Evolutionary conservation across 2,797 vertebrate species (phyloP).

Genomic region (Sciurus vulgaris): DNA sequence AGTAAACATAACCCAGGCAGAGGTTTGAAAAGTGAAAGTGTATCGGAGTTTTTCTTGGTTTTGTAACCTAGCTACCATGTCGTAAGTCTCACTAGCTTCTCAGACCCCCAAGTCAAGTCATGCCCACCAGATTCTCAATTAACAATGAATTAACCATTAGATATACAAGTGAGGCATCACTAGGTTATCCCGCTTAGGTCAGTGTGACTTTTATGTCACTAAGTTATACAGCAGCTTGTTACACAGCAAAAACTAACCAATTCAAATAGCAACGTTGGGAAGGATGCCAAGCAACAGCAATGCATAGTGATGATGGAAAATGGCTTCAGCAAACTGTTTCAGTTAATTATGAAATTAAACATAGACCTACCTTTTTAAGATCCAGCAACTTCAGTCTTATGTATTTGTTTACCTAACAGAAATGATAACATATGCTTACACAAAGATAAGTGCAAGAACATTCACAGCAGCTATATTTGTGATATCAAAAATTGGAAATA

Average conservation of each 20-base stretch:
- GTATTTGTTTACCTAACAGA: slow-evolving; percentile 16
- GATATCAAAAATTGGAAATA: neutral
- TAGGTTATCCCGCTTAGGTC: neutral
- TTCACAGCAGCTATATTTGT: neutral
- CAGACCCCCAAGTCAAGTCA: neutral
- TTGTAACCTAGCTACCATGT: neutral
- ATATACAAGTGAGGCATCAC: neutral
- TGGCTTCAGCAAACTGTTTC: neutral
- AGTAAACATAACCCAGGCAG: neutral
- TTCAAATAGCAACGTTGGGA: neutral
- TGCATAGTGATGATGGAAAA: neutral
- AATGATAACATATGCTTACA: neutral
- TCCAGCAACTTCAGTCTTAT: slow-evolving; percentile 18
- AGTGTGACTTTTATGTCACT: neutral
- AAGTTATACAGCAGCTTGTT: neutral
- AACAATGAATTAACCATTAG: neutral
- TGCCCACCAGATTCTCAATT: neutral
- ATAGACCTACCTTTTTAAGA: neutral
- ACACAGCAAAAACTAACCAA: slow-evolving; percentile 2
- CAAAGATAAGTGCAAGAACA: neutral
- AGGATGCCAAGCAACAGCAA: neutral
- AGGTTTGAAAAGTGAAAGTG: neutral
- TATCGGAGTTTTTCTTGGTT: neutral
- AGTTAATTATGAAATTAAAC: slow-evolving; percentile 31
- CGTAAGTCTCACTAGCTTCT: neutral